A percentile compares a stretch with the other conserved stretches of the same genome.
These are phyloP conservation scores for Hecatera dysodea DNA, from an alignment of 2,888 invertebrate species.

Conservation along the genomic window DNA sequence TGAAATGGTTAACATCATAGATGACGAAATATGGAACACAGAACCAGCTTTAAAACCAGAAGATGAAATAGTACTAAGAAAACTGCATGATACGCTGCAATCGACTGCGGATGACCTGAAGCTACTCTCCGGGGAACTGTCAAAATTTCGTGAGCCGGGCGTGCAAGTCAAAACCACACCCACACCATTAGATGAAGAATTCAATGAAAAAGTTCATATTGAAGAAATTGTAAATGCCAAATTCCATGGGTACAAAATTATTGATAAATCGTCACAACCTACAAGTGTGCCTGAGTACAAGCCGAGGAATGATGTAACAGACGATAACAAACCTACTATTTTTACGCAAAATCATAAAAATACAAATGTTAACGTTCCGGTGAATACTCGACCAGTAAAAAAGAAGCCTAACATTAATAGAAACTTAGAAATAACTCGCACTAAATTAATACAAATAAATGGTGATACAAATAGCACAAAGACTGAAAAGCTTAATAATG, in stretches of 20 bases:
- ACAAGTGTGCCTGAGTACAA: conserved; percentile 59
- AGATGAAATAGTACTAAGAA: conserved; percentile 85
- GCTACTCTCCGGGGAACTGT: conserved; percentile 84
- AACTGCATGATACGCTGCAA: conserved; percentile 88
- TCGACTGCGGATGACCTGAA: conserved; percentile 88
- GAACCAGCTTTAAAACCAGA: conserved; percentile 86
- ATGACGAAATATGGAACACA: conserved; percentile 85
- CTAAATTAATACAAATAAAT: conserved; percentile 80
- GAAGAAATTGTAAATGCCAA: conserved; percentile 89
- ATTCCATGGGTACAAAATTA: conserved; percentile 85
- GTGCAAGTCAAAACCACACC: conserved; percentile 80
- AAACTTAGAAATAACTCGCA: conserved; percentile 78
- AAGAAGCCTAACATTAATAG: conserved; percentile 71
- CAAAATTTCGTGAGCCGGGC: conserved; percentile 80
- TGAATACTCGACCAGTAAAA: conserved; percentile 67
- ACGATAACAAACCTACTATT: conserved; percentile 43
- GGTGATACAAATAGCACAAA: conserved; percentile 71
- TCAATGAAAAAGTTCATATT: conserved; percentile 87
- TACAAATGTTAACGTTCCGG: conserved; percentile 66
- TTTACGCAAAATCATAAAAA: conserved; percentile 49
- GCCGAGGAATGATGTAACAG: conserved; percentile 52
- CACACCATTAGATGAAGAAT: conserved; percentile 86
- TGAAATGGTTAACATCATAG: conserved; percentile 87
- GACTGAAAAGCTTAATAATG: conserved; percentile 71
- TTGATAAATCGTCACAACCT: conserved; percentile 68